Conservation (phyloP, 2,888 invertebrate species). For the Acanthoscelides obtectus region DNA sequence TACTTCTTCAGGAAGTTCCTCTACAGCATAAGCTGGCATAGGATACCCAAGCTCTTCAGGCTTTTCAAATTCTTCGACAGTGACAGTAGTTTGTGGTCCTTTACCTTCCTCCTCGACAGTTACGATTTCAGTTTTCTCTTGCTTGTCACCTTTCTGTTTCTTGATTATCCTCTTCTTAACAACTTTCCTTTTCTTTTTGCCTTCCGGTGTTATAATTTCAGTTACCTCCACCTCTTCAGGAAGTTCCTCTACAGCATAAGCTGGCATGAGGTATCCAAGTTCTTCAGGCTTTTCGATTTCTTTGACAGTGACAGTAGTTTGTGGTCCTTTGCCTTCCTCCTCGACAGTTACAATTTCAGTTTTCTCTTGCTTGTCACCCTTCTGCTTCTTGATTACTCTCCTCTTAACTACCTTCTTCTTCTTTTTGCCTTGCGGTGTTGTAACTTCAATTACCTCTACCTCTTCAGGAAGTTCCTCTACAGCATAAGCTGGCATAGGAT, state of each 20-base stretch:
- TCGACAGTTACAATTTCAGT: constrained; percentile 42
- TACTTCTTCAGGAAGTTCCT: constrained; percentile 23
- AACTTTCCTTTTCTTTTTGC: constrained; percentile 29
- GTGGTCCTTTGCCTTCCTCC: constrained; percentile 31
- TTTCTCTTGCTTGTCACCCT: constrained; percentile 37
- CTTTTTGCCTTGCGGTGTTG: constrained; percentile 33
- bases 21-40: constrained; percentile 6
- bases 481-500: background rate
- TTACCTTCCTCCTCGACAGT: constrained; percentile 41
- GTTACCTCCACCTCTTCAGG: constrained; percentile 32
- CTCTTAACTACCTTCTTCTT: constrained; percentile 32
- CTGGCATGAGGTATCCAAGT: constrained; percentile 18
- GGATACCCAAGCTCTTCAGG: constrained; percentile 28
- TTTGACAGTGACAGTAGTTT: constrained; percentile 34
- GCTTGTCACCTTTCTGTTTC: constrained; percentile 37
- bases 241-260: constrained; percentile 27
- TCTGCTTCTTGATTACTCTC: constrained; percentile 35
- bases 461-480: constrained; percentile 29
- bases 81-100: constrained; percentile 40
- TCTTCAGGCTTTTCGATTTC: constrained; percentile 28
- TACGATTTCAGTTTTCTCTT: constrained; percentile 36
- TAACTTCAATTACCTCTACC: constrained; percentile 32
- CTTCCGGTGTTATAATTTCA: constrained; percentile 24
- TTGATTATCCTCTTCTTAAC: constrained; percentile 41
- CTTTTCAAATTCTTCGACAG: constrained; percentile 31